A percentile compares a stretch with the other conserved stretches of the same genome.
These are phyloP conservation scores for Sakesphorus luctuosus DNA, from an alignment of 2,113 vertebrate species.

Conservation along the genomic window DNA sequence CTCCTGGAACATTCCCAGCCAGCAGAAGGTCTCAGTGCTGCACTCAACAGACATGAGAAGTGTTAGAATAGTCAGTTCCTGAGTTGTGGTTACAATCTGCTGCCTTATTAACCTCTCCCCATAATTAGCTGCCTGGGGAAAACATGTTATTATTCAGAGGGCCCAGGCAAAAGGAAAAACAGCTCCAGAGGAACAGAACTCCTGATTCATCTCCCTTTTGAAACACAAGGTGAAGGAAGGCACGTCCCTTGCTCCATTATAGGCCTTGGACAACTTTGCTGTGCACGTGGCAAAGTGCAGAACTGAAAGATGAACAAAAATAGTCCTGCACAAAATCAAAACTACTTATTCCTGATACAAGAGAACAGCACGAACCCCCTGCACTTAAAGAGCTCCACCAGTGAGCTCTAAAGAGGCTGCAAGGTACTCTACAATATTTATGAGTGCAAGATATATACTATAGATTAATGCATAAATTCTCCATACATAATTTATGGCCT, in stretches of 20 bases:
- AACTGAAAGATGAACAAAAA: neutral
- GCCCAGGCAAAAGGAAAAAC: conserved; percentile 49
- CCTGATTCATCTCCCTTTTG: neutral
- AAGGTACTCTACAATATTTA: conserved; percentile 54
- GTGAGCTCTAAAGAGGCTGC: neutral
- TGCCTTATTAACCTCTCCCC: conserved; percentile 62
- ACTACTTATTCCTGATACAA: neutral
- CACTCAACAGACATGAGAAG: neutral
- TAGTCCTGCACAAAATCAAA: neutral
- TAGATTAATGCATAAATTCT: conserved; percentile 65
- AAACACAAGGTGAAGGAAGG: neutral
- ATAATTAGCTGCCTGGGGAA: conserved; percentile 76
- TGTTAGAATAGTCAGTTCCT: conserved; percentile 38
- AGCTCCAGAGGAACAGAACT: neutral
- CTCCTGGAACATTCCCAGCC: neutral
- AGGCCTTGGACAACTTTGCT: neutral
- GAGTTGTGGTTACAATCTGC: conserved; percentile 48
- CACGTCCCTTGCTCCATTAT: neutral
- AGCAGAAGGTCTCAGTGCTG: neutral
- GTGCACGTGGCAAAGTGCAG: neutral
- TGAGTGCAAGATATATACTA: conserved; percentile 38
- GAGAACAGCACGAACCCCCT: neutral
- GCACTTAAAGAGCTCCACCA: conserved; percentile 21
- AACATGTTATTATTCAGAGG: conserved; percentile 15
- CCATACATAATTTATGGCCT: conserved; percentile 65